Evolutionary conservation across 2,888 invertebrate genomes (phyloP).

Genomic region (Synergus japonicus): DNA sequence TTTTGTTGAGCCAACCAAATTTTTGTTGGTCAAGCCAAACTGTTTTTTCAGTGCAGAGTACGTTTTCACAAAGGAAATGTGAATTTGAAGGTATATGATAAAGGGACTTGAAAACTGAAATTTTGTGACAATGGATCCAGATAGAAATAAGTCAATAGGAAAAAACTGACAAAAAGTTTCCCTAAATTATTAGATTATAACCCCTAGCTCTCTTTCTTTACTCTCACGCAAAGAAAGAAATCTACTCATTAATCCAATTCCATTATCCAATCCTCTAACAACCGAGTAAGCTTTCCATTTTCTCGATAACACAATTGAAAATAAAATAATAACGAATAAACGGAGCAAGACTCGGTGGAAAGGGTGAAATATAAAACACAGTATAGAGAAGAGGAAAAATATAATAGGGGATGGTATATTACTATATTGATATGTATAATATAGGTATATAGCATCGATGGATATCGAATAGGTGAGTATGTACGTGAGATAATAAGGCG

Average conservation of each 20-base stretch:
- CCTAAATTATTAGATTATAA: constrained; percentile 13
- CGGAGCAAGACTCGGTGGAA: constrained; percentile 32
- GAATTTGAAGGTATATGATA: no score
- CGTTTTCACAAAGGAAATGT: no score
- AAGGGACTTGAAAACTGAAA: no score
- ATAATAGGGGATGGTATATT: constrained; percentile 59
- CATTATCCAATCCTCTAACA: constrained; percentile 37
- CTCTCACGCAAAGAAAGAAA: not conserved
- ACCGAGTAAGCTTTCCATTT: constrained; percentile 37
- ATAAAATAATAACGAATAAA: constrained; percentile 37
- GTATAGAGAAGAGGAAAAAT: constrained; percentile 57
- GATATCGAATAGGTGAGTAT: constrained; percentile 73
- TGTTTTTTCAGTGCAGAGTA: no score
- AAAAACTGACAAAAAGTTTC: constrained; percentile 15
- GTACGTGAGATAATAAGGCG: constrained; percentile 77
- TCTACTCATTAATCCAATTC: constrained; percentile 33
- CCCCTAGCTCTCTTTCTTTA: not conserved
- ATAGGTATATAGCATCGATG: constrained; percentile 65
- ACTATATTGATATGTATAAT: not conserved
- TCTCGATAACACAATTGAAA: constrained; percentile 40
- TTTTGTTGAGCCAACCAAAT: no score
- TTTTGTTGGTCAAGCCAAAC: no score
- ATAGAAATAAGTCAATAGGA: not conserved
- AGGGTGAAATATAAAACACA: constrained; percentile 16
- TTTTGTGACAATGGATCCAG: no score